Base-by-base conservation (phyloP, 2,113 vertebrate genomes). In the Mus spicilegus region DNA sequence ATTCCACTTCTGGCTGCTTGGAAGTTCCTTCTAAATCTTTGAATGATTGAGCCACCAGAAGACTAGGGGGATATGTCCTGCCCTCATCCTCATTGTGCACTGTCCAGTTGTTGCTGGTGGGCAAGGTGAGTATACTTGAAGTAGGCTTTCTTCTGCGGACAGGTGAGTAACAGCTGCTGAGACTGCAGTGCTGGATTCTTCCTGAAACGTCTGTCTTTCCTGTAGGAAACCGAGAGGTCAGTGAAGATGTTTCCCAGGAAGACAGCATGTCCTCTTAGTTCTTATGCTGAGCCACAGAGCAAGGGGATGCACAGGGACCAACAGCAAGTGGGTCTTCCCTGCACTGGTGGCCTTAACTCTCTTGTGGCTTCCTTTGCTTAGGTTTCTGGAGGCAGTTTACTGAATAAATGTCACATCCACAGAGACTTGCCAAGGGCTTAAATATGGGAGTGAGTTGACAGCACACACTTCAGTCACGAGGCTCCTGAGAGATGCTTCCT, bases 1-100 rank as follows among this genome's bases (percentile, higher is more conserved):
- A 0, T 36, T 42, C 28, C 9, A 54, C 36, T 58, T 85, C 7
- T n/a, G 6, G 9, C 72, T 86, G 11, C 30, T 1, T 58, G 36
- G 70, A 91, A 81, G n/a, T 30, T 77, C 16, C 61, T 72, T 94
- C 87, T 75, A 39, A 20, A 63, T 33, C 58, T 95, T 89, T 73
- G 39, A 87, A 13, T 36, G 69, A 49, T 42, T 93, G 78, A 33
- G 80, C 33, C 63, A 39, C n/a, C 36, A 70, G 39, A 84, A 93
- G 69, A 24, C 26, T 51, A 33, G 87, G 14, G 17, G 61, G 6
- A 11, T 54, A 8, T 19, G 0, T 51, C 51, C 58, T 39, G 6
- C 36, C 63, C 20, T 87, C 69, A 5, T 61, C 65, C 69, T 85
- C 22, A 22, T 6, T 33, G 24, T 4, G n/a, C 75, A 7, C 28